These are phyloP conservation scores for Eupithecia vulgata DNA, from an alignment of 2,888 invertebrate species.

Conservation along the genomic window DNA sequence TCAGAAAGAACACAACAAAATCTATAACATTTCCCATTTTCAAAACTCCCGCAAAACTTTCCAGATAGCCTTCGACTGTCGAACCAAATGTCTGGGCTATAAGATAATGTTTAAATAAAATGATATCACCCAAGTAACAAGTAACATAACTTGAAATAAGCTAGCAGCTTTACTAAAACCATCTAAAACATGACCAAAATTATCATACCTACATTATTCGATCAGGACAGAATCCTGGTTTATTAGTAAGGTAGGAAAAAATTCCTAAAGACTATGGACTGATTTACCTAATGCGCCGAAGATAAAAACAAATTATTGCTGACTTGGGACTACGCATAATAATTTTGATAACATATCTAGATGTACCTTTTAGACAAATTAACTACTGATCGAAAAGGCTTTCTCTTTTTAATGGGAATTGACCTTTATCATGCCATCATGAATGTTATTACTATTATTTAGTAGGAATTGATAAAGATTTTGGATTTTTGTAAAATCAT, in stretches of 20 bases:
- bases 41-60: no score
- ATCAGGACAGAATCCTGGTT: not conserved
- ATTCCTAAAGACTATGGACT: slow-evolving; percentile 36
- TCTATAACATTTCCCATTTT: no score
- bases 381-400: slow-evolving; percentile 4
- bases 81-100: no score
- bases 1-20: no score
- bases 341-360: slow-evolving; percentile 43
- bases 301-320: slow-evolving; percentile 36
- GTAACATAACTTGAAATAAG: not conserved
- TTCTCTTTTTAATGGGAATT: slow-evolving; percentile 39
- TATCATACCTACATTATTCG: not conserved
- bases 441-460: slow-evolving; percentile 40
- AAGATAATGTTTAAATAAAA: not conserved
- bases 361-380: slow-evolving; percentile 44
- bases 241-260: not conserved
- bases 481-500: slow-evolving; percentile 54
- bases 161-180: not conserved
- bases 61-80: no score
- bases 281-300: slow-evolving; percentile 38
- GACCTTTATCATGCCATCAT: slow-evolving; percentile 23
- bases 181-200: not conserved
- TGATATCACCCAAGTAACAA: not conserved
- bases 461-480: slow-evolving; percentile 62
- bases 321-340: slow-evolving; percentile 31